Base-by-base conservation (phyloP, 2,888 invertebrate genomes). In the Sarcophaga carnaria region DNA sequence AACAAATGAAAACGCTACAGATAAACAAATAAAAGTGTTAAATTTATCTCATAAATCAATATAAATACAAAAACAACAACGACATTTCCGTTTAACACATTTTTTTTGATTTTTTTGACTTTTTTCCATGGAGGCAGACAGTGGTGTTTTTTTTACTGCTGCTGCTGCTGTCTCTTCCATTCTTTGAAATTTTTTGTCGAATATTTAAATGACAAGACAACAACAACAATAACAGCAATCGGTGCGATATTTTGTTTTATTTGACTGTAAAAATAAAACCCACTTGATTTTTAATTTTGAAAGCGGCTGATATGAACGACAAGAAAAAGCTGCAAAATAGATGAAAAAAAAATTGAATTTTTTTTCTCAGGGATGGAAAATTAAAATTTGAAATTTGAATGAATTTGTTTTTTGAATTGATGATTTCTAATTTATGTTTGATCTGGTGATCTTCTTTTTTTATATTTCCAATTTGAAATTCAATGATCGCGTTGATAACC, bases 41-140 rank as follows among this genome's bases (percentile, higher is more conserved):
- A 83, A 76, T 80, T 82, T 71, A 86, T 71, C 74, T 71, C 47
- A 79, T 74, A 83, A 79, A 86, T 82, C 82, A 86, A 80, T 83
- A 84, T 54, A 54, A 88, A 60, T 71, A 70, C 22, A 71, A 78
- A 69, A 20, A 25, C 64, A 80, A 49, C 20, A 66, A 85, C 59
- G 66, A 66, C 76, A 86, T 79, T 80, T 86, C 86, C 86, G 86
- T 83, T 86, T 71, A 66, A 80, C 27, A 59, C 27, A 64, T 37
- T 37, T 37, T 37, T 37, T 37, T 22, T 1, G 3, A 0, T 27
- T 37, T 37, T 27, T 37, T 37, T 37, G 37, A 1, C 37, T 37
- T 49, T 80, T 64, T 66, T 1, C n/a, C 4, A 64, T 59, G 75
- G 64, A 69, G 83, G 64, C 75, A 64, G 70, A 71, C 27, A 47